A percentile compares a stretch with the other conserved stretches of the same genome.
These are phyloP conservation scores for Clostera curtula DNA, from an alignment of 2,888 invertebrate species.

Conservation along the genomic window DNA sequence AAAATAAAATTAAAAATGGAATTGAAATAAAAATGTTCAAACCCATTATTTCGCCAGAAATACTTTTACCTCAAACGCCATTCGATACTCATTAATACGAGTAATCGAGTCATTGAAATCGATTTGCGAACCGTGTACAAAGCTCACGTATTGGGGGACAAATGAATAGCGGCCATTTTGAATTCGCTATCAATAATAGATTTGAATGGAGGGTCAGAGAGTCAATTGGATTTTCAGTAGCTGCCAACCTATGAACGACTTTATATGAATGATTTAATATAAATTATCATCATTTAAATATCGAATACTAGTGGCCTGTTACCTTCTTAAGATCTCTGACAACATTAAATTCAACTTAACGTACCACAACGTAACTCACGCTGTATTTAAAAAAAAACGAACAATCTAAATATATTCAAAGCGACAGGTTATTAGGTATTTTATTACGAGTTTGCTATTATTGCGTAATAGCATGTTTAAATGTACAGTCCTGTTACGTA, in stretches of 20 bases:
- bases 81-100: conserved; percentile 27
- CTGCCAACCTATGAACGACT: conserved; percentile 17
- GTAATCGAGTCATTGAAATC: conserved; percentile 30
- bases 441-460: too few relatives aligned
- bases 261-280: conserved; percentile 16
- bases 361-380: too few relatives aligned
- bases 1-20: too few relatives aligned
- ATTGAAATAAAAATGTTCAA: too few relatives aligned
- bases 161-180: conserved; percentile 48
- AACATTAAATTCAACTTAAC: too few relatives aligned
- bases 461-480: too few relatives aligned
- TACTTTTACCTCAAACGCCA: too few relatives aligned
- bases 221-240: conserved; percentile 35
- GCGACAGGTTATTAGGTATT: too few relatives aligned
- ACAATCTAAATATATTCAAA: too few relatives aligned
- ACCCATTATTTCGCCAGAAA: too few relatives aligned
- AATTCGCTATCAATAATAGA: conserved; percentile 48
- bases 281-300: conserved; percentile 12
- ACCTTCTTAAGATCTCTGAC: not conserved
- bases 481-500: too few relatives aligned
- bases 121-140: conserved; percentile 27
- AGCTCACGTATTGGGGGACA: conserved; percentile 34
- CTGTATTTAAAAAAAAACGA: not conserved
- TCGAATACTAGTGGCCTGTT: conserved; percentile 6
- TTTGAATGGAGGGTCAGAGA: conserved; percentile 35